Base-by-base conservation (phyloP, 2,113 vertebrate species). In the Bubo scandiacus region DNA sequence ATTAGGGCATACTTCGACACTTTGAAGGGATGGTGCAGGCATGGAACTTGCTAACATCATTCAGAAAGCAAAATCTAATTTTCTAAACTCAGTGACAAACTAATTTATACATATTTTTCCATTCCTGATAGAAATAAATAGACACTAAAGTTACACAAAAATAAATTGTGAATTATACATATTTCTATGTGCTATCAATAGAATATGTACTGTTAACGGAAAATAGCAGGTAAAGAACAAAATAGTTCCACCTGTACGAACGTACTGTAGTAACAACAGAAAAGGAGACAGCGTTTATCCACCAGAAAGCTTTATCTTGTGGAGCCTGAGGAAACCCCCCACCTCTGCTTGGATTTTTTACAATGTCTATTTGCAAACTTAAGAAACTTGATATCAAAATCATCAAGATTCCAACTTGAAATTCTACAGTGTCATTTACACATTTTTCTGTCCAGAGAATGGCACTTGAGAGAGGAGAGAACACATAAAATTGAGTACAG, bases 1-100 rank as follows among this genome's bases (percentile, higher is more conserved):
- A 86, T 91, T 84, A 86, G 81, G 40, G 57, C 5, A 7, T 51
- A 78, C 65, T 89, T 84, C 67, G 63, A 52, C 22, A 82, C 59
- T 95, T 47, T 32, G 62, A 91, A 81, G 18, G 83, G 20, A 59
- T 59, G 38, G 59, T 63, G 55, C 51, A 89, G 38, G 47, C 55
- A 91, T 51, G 30, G 68, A 78, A 67, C 52, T 88, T 81, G 59
- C 65, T 94, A 83, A 78, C 8, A 0, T 58, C 27, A 58, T 74
- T 94, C 59, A 81, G 29, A 91, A 88, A 70, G 42, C 29, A 89
- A 52, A 95, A 86, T 94, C 29, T 75, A 79, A 84, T 96, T 96
- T 92, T 91, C 81, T 74, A 74, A 87, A 74, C 42, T 79, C 26
- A 34, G 45, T 89, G 57, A 71, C 23, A 89, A 95, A 63, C 30